A percentile compares a stretch with the other conserved stretches of the same genome.
These are phyloP conservation scores for Beaufortia kweichowensis DNA, from an alignment of 2,113 vertebrate genomes.

Conservation along the genomic window DNA sequence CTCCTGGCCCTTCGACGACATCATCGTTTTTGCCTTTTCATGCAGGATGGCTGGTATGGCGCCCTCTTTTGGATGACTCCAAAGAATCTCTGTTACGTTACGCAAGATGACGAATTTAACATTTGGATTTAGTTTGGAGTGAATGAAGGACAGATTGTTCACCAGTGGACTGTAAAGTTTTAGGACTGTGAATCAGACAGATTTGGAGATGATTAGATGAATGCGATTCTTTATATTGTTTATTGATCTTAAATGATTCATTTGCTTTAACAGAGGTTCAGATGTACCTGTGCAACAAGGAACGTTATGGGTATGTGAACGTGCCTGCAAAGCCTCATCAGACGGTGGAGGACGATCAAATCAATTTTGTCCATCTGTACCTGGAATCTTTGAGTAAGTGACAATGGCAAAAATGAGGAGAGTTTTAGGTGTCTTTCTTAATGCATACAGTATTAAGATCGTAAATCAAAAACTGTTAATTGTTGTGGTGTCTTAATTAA, in stretches of 20 bases:
- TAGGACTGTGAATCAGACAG: not conserved
- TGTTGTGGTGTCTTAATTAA: not conserved
- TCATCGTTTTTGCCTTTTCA: conserved; percentile 93
- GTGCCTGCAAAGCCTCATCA: conserved; percentile 85
- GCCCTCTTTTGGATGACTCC: not conserved
- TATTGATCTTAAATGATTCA: not conserved
- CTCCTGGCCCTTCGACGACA: conserved; percentile 94
- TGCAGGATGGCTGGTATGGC: conserved; percentile 83
- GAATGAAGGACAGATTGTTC: not conserved
- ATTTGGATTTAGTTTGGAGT: not conserved
- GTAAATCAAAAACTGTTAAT: not conserved
- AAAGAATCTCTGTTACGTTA: not conserved
- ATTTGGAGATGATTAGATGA: not conserved
- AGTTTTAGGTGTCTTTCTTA: no score
- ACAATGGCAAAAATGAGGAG: no score
- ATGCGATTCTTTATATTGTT: not conserved
- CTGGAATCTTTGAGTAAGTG: conserved; percentile 87
- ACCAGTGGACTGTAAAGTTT: not conserved
- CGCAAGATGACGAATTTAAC: not conserved
- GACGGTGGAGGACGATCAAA: conserved; percentile 81
- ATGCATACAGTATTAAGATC: not conserved
- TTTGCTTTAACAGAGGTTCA: conserved; percentile 73
- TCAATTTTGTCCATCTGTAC: conserved; percentile 89
- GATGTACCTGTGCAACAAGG: conserved; percentile 86
- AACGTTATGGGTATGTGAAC: conserved; percentile 88